Evolutionary conservation across 2,113 vertebrate genomes (phyloP).

Genomic region (Archilochus colubris): DNA sequence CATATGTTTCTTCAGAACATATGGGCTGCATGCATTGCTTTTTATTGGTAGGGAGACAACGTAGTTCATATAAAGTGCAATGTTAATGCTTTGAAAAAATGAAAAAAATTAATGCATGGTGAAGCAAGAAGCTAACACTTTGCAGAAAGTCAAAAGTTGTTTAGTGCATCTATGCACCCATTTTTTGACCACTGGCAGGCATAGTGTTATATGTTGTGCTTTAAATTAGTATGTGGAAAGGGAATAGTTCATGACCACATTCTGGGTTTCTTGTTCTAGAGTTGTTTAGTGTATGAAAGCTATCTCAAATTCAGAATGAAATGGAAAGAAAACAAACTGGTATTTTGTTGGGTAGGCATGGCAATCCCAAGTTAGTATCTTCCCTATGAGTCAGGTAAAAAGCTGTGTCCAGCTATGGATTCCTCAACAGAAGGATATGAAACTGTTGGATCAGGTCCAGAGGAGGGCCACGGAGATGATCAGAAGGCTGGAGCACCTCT

Average conservation of each 20-base stretch:
- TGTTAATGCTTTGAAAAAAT: neutral
- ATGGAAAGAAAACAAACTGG: neutral
- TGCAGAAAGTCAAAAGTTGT: neutral
- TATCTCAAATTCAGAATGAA: neutral
- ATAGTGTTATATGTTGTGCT: neutral
- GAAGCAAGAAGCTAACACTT: neutral
- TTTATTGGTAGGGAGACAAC: neutral
- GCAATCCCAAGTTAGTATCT: neutral
- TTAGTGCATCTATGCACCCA: neutral
- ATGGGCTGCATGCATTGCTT: neutral
- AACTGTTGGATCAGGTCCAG: no score
- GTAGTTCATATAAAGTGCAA: neutral
- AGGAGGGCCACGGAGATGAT: no score
- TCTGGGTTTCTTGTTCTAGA: neutral
- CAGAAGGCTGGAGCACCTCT: no score
- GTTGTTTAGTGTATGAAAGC: neutral
- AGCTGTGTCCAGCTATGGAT: no score
- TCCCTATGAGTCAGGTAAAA: no score
- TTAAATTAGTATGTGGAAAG: neutral
- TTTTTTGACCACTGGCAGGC: neutral
- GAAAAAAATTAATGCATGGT: neutral
- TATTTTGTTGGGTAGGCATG: neutral
- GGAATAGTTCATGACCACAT: neutral
- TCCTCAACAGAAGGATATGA: no score
- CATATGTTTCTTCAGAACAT: neutral